Evolutionary conservation across 2,113 vertebrate species (phyloP).

Genomic region (Notarius quadriscutis): DNA sequence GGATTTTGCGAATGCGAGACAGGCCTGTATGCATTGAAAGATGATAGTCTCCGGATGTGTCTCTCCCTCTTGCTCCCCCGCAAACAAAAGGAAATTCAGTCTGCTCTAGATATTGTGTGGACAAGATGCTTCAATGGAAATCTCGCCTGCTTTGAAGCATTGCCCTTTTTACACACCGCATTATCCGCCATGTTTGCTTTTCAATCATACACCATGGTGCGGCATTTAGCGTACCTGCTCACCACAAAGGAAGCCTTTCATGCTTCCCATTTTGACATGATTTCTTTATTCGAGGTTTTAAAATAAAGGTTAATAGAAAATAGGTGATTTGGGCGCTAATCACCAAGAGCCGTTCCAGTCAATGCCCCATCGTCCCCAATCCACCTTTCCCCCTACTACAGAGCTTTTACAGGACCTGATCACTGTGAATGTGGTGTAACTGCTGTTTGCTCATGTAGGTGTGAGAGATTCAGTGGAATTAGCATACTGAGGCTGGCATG

Average conservation of each 20-base stretch:
- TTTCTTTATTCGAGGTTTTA: neutral
- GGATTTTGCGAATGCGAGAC: constrained; percentile 31
- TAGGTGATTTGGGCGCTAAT: neutral
- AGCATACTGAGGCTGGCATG: neutral
- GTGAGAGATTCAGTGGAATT: constrained; percentile 20
- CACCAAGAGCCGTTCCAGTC: neutral
- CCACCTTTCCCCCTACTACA: neutral
- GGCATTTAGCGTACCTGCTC: neutral
- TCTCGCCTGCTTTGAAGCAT: neutral
- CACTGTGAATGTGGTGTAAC: constrained; percentile 17
- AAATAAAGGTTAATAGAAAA: neutral
- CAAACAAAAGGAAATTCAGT: constrained; percentile 39
- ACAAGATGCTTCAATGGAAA: neutral
- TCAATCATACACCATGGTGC: neutral
- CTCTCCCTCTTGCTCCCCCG: neutral
- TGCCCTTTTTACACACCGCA: neutral
- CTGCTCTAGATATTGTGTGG: neutral
- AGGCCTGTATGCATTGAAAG: constrained; percentile 30
- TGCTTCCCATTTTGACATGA: neutral
- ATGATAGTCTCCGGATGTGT: constrained; percentile 18
- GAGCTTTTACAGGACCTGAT: constrained; percentile 19
- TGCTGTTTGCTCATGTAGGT: neutral
- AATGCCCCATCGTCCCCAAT: neutral
- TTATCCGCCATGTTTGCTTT: neutral
- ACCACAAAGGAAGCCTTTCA: neutral